These are phyloP conservation scores for Drosophila pectinifera DNA, from an alignment of 1,140 invertebrate genomes.

Conservation along the genomic window DNA sequence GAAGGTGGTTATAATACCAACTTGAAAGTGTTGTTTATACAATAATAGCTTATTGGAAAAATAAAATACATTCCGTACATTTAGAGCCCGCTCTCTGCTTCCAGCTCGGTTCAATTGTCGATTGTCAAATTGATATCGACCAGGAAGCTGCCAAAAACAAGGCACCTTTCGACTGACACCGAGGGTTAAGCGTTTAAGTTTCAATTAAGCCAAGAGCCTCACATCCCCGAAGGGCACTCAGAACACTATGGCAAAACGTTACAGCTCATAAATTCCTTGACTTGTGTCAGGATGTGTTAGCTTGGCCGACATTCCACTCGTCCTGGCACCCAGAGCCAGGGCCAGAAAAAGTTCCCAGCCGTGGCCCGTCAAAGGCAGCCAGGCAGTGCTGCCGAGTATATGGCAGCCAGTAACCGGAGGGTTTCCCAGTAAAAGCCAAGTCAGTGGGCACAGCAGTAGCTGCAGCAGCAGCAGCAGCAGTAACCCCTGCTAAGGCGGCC, in stretches of 20 bases:
- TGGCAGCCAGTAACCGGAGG: conserved; percentile 16
- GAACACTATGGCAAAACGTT: conserved; percentile 52
- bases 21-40: too few species aligned
- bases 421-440: conserved; percentile 1
- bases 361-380: conserved; percentile 59
- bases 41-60: too few species aligned
- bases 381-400: conserved; percentile 5
- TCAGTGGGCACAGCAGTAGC: conserved; percentile 5
- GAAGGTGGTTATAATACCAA: too few species aligned
- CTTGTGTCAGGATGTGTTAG: conserved; percentile 81
- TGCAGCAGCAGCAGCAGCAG: conserved; percentile 15
- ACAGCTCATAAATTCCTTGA: conserved; percentile 83
- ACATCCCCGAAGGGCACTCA: conserved; percentile 35
- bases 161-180: conserved; percentile 66
- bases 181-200: conserved; percentile 77
- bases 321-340: conserved; percentile 55
- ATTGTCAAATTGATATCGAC: conserved; percentile 59
- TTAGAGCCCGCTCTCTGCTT: background rate
- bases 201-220: conserved; percentile 78
- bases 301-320: conserved; percentile 67
- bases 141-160: conserved; percentile 58
- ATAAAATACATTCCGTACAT: too few species aligned
- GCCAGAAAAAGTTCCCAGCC: conserved; percentile 51
- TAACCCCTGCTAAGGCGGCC: conserved; percentile 62
- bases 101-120: too few species aligned